Percentiles rank a stretch among this genome's conserved stretches.
Conservation (phyloP, 2,888 invertebrate genomes). For the Pristionchus maxplancki region DNA sequence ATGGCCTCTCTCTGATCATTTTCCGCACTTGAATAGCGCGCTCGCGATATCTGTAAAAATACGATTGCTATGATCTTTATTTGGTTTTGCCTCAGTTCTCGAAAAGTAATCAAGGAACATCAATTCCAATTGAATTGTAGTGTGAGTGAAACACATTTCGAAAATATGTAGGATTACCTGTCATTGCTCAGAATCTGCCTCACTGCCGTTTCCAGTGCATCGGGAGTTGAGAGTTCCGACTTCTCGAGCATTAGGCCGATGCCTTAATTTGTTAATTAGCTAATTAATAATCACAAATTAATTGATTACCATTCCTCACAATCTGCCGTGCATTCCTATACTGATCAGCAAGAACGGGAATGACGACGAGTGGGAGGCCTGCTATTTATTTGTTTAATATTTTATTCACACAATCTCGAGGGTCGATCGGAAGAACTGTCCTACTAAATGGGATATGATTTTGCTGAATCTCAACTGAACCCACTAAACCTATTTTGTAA, state of each 20-base stretch:
- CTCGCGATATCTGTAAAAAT: not conserved
- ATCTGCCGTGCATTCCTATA: constrained; percentile 75
- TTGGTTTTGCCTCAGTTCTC: too few species aligned
- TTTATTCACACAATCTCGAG: too few species aligned
- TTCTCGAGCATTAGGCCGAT: constrained; percentile 30
- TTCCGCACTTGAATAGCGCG: not conserved
- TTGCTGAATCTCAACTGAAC: too few species aligned
- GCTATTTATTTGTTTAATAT: too few species aligned
- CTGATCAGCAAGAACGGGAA: constrained; percentile 79
- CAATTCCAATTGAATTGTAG: too few species aligned
- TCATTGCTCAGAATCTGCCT: not conserved
- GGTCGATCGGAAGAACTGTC: too few species aligned
- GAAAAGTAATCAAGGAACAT: not conserved
- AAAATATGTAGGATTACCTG: too few species aligned
- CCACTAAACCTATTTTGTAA: too few species aligned
- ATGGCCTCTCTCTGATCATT: constrained; percentile 35
- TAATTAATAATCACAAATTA: too few species aligned
- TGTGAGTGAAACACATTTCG: too few species aligned
- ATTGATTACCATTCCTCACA: not conserved
- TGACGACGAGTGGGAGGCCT: constrained; percentile 78
- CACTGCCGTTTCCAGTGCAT: not conserved
- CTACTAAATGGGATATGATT: too few species aligned
- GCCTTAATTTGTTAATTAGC: not conserved
- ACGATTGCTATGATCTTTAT: too few species aligned
- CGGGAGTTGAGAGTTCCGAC: not conserved